Conservation (phyloP, 2,888 invertebrate species). For the Patella depressa region DNA sequence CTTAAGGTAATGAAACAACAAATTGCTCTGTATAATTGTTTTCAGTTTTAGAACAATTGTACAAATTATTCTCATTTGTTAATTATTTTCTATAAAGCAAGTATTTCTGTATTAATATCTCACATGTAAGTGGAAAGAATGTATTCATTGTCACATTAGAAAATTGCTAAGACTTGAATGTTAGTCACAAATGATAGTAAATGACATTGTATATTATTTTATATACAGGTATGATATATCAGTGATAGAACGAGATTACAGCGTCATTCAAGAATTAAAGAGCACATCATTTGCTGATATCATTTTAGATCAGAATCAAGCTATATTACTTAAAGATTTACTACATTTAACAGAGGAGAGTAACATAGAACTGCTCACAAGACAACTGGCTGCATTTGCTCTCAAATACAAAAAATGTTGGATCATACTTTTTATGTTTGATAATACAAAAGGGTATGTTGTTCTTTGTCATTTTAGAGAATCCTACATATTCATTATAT, state of each 20-base stretch:
- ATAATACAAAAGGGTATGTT: slow-evolving; percentile 30
- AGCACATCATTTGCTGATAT: slow-evolving; percentile 44
- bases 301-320: slow-evolving; percentile 48
- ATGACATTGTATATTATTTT: neutral
- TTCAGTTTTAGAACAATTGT: no score
- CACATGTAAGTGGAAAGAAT: no score
- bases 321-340: slow-evolving; percentile 43
- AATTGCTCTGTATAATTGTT: no score
- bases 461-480: no score
- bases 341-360: slow-evolving; percentile 37
- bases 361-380: slow-evolving; percentile 39
- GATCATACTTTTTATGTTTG: slow-evolving; percentile 40
- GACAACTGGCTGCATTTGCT: slow-evolving; percentile 42
- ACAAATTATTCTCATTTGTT: no score
- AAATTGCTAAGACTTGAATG: no score
- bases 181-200: no score
- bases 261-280: neutral
- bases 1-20: no score
- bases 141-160: no score
- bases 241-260: slow-evolving; percentile 32
- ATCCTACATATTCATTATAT: no score
- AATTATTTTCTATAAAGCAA: no score
- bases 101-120: no score
- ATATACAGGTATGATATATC: neutral
- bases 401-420: slow-evolving; percentile 47